Percentiles rank a stretch among this genome's conserved stretches.
These are phyloP conservation scores for Tapirus indicus DNA, from an alignment of 2,797 vertebrate species.

Conservation along the genomic window DNA sequence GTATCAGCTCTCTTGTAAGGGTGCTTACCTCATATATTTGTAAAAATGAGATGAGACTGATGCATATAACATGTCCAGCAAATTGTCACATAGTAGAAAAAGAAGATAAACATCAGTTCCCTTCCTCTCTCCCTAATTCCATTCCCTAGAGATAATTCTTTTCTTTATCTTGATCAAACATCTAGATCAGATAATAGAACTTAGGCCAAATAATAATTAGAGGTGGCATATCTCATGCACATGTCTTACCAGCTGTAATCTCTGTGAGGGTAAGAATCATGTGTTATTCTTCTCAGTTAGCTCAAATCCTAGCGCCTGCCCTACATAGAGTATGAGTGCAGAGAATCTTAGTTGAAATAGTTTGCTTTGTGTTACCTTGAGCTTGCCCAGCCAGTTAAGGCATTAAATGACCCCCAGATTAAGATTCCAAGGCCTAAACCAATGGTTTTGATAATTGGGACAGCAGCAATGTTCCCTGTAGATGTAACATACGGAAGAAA, in stretches of 20 bases:
- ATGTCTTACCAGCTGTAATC: background rate
- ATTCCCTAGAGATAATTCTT: background rate
- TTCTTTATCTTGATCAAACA: background rate
- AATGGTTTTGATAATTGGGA: slow-evolving; percentile 94
- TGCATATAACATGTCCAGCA: background rate
- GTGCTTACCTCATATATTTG: background rate
- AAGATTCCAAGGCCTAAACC: slow-evolving; percentile 95
- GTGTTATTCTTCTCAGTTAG: background rate
- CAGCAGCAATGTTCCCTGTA: slow-evolving; percentile 93
- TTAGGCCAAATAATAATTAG: background rate
- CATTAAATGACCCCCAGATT: slow-evolving; percentile 94
- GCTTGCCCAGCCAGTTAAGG: slow-evolving; percentile 95
- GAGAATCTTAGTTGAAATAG: slow-evolving; percentile 15
- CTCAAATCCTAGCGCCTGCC: background rate
- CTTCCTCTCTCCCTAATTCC: background rate
- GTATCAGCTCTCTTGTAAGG: background rate
- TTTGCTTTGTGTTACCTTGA: slow-evolving; percentile 90
- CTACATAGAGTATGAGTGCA: background rate
- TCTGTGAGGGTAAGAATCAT: background rate
- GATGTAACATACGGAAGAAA: slow-evolving; percentile 54
- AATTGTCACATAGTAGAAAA: background rate
- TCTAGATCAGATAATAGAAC: background rate
- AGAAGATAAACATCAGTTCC: background rate
- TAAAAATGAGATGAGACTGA: background rate
- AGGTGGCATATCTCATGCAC: background rate